These are phyloP conservation scores for Orbicella faveolata DNA, from an alignment of 64 coral and sea anemone species.

Conservation along the genomic window DNA sequence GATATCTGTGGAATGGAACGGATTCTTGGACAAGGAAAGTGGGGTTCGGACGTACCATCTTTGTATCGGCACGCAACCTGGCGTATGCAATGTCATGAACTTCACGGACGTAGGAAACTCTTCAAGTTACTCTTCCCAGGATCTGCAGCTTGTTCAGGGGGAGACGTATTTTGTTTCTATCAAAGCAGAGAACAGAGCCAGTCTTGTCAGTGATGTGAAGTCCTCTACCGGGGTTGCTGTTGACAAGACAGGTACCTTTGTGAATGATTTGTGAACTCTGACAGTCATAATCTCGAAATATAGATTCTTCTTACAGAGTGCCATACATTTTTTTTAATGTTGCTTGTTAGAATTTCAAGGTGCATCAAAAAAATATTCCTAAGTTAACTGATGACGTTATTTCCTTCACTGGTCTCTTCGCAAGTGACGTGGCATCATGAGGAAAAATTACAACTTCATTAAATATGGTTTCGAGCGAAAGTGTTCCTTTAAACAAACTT, in stretches of 20 bases:
- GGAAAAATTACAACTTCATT: no score
- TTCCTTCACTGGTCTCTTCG: no score
- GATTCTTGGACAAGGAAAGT: constrained; percentile 83
- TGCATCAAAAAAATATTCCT: no score
- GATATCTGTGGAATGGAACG: constrained; percentile 67
- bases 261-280: no score
- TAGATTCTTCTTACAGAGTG: not conserved
- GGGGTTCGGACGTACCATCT: constrained; percentile 55
- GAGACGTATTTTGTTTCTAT: constrained; percentile 53
- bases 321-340: no score
- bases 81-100: constrained; percentile 52
- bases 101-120: constrained; percentile 48
- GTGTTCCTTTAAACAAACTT: no score
- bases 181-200: constrained; percentile 43
- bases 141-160: not conserved
- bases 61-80: constrained; percentile 73
- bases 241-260: constrained; percentile 77
- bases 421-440: no score
- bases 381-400: no score
- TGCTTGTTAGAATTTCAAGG: no score
- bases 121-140: constrained; percentile 21
- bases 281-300: no score
- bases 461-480: no score
- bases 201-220: constrained; percentile 47
- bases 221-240: constrained; percentile 78